These are phyloP conservation scores for Drosophila lacicola DNA, from an alignment of 2,888 invertebrate genomes.

Conservation along the genomic window DNA sequence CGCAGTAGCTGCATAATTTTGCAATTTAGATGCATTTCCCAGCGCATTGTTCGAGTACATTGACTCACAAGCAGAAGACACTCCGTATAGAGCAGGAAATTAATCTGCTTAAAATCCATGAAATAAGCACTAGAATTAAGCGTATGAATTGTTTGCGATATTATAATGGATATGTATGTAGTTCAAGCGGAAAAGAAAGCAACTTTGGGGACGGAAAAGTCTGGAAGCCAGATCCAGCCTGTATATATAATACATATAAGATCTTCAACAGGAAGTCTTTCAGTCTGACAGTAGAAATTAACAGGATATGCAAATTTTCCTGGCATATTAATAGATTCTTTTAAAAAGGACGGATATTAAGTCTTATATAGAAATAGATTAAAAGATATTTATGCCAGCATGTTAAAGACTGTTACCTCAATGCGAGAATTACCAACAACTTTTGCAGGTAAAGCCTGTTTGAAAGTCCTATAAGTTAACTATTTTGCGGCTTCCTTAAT, in stretches of 20 bases:
- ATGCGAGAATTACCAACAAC: too few species aligned
- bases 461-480: too few species aligned
- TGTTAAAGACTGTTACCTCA: too few species aligned
- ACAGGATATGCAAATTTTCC: not conserved
- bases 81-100: slow-evolving; percentile 40
- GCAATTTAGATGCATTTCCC: slow-evolving; percentile 62
- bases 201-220: not conserved
- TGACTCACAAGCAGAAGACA: slow-evolving; percentile 27
- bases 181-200: slow-evolving; percentile 2
- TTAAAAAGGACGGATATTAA: not conserved
- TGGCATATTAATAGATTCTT: not conserved
- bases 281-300: not conserved
- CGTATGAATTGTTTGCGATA: slow-evolving; percentile 12
- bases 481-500: not conserved
- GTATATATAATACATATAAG: too few species aligned
- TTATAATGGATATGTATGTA: slow-evolving; percentile 8
- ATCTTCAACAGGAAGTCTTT: not conserved
- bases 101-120: slow-evolving; percentile 64
- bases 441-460: too few species aligned
- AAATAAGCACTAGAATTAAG: slow-evolving; percentile 48
- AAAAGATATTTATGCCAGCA: too few species aligned
- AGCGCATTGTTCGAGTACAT: slow-evolving; percentile 57
- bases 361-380: too few species aligned
- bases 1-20: slow-evolving; percentile 68
- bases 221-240: not conserved